Base-by-base conservation (phyloP, 2,888 invertebrate species). In the Tetranychus piercei region DNA sequence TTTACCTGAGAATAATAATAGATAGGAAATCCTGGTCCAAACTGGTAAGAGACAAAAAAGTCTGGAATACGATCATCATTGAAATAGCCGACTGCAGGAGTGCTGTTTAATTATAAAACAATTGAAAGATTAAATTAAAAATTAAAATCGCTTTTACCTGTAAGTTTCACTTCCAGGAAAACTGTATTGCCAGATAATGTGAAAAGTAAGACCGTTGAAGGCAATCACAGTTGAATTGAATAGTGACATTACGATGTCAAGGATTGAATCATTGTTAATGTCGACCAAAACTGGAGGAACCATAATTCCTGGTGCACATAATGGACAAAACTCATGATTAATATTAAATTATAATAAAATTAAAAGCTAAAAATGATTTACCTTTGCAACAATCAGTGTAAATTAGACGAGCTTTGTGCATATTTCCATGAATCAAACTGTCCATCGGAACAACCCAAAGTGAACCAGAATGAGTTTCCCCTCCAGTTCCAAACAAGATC, bases 61-160 rank as follows among this genome's bases (percentile, higher is more conserved):
- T 91, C 91, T 0, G 90, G 89, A 7, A 88, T 82, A 78, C 88
- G 85, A 80, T 91, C 91, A 78, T 87, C 86, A 81, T 90, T 89
- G 80, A 88, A 91, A 81, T 87, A 90, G 0, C 89, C 90, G 1
- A 89, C 89, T 15, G 89, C 88, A 67, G 90, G 90, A 73, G 89
- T 87, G 79, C 89, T 89, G 79, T 15, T 15, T 55, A 9, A 55
- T 55, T 1, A 34, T 34, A 4, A 34, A 34, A 34, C 34, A 34
- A 34, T 34, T 34, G 22, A 80, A 78, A 77, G 69, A 55, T 76
- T 74, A 77, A 74, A 34, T 77, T 71, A 22, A 72, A 64, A 20
- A 64, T 64, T 67, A 23, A 34, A n/a, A 0, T 18, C 18, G 74
- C 9, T 71, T 74, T 73, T 79, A 85, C 85, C 83, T 84, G 80